These are phyloP conservation scores for Drosophila melanogaster DNA, from an alignment of 1,140 invertebrate genomes.

Conservation along the genomic window Release_6_plus_ISO1_MT NT_033777.3:12320001-12320500, in stretches of 20 bases:
- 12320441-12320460: conserved; percentile 40
- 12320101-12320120: conserved; percentile 38
- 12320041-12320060: conserved; percentile 68
- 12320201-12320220: no score
- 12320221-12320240: no score
- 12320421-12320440: conserved; percentile 70
- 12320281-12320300: no score
- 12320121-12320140: conserved; percentile 30
- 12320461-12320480: conserved; percentile 33
- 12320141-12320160: background rate
- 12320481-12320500: conserved; percentile 63
- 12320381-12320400: conserved; percentile 26
- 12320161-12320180: conserved; percentile 12
- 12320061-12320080: conserved; percentile 60
- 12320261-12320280: no score
- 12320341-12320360: background rate
- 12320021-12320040: conserved; percentile 82
- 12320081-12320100: conserved; percentile 58
- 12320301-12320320: no score
- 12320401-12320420: conserved; percentile 41
- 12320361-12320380: background rate
- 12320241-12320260: no score
- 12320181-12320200: no score
- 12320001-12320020: conserved; percentile 64
- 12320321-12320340: background rate